phyloP scores from a whole-genome alignment of 2,888 invertebrate genomes.

The Sepiola atlantica region DNA sequence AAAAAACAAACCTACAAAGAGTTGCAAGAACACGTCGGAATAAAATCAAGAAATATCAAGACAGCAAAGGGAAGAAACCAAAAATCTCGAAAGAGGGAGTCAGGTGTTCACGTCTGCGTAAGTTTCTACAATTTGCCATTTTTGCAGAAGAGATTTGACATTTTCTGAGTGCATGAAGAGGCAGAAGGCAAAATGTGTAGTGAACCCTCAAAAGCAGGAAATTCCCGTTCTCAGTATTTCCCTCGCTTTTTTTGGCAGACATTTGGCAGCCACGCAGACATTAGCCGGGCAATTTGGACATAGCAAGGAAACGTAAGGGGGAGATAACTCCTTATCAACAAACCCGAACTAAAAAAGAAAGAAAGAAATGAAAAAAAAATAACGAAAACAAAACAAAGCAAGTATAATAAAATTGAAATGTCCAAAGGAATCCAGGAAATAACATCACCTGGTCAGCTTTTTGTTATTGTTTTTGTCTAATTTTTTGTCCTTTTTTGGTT shows the following conservation, averaged over 20 bases:
- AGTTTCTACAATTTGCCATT: background rate
- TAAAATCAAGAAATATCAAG: too few relatives aligned
- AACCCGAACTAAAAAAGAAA: background rate
- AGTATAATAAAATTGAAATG: too few relatives aligned
- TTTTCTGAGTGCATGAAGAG: slow-evolving; percentile 18
- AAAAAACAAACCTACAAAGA: too few relatives aligned
- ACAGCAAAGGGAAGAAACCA: background rate
- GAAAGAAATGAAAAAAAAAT: background rate
- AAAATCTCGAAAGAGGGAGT: background rate
- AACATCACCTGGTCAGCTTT: too few relatives aligned
- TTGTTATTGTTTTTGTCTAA: too few relatives aligned
- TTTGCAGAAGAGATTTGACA: slow-evolving; percentile 8
- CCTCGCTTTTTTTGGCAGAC: background rate
- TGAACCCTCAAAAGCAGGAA: background rate
- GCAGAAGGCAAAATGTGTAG: background rate
- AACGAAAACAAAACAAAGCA: too few relatives aligned
- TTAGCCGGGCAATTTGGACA: background rate
- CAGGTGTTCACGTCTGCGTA: background rate
- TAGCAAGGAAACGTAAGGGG: background rate
- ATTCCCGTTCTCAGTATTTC: background rate
- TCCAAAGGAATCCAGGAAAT: too few relatives aligned
- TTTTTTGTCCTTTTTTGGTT: too few relatives aligned
- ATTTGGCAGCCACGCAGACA: background rate
- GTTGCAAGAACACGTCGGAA: too few relatives aligned
- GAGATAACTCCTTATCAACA: background rate